Evolutionary conservation across 2,797 vertebrate species (phyloP), one percentile per base, ranked within the genome.

Genomic region (Bradypodion ventrale): DNA sequence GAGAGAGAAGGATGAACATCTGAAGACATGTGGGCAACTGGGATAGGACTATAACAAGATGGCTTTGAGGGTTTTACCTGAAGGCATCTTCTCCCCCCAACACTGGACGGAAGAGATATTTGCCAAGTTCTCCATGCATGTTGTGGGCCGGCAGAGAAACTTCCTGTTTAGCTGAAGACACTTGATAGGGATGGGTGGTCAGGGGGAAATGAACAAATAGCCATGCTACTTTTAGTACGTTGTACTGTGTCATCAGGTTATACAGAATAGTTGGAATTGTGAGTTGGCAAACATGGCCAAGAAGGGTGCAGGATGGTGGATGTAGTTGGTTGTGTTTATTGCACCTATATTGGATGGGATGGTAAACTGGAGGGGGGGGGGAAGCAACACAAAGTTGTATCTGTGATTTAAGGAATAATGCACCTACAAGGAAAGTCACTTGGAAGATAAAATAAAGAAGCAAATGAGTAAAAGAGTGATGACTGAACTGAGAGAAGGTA

Each of bases 1-100:
- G 12, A 37, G 19, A 37, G 27, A 75, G 56, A 1, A 0, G 4
- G 0, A 56, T 56, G 52, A 56, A 0, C 0, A 32, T 5, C 3
- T 29, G 8, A 7, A 19, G 7, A 56, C 21, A 13, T 72, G 25
- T 59, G 37, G 2, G 9, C 44, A 35, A 27, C 9, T 52, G 19
- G 42, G 8, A 27, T 35, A 21, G 42, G n/a, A n/a, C 6, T 25
- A 15, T 19, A 21, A 66, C 21, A 44, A 12, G n/a, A n/a, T 63
- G 27, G 4, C 16, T 65, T 65, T 37, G 29, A n/a, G n/a, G 7
- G 35, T 60, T 23, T 37, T 35, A 27, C 10, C 42, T 60, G 27
- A 2, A 44, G 42, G 10, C 21, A n/a, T n/a, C n/a, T 79, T 19
- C 46, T 66, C 79, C 25, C 1, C 69, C 10, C 46, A 25, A 7